Conservation (phyloP, 2,797 vertebrate species). For the Eulemur coronatus region DNA sequence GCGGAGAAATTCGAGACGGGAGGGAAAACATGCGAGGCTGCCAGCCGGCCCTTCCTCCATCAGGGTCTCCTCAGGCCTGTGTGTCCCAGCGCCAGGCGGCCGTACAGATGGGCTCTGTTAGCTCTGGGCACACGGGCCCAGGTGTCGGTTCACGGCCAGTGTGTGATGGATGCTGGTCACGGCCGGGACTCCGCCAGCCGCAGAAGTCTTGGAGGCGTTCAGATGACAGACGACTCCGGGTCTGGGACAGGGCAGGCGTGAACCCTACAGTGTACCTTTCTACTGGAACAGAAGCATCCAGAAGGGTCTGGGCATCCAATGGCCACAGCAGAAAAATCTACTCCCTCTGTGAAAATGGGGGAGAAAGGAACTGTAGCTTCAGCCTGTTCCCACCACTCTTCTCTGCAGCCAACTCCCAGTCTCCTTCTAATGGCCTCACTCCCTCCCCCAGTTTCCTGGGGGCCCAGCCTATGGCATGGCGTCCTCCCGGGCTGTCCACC, state of each 20-base stretch:
- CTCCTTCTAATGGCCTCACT: neutral
- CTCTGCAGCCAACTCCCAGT: neutral
- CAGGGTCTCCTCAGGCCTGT: neutral
- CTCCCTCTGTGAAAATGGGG: neutral
- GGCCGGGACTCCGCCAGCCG: neutral
- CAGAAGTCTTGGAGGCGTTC: neutral
- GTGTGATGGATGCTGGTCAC: neutral
- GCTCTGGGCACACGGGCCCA: neutral
- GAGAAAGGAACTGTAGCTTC: too few species aligned
- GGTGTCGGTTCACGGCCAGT: neutral
- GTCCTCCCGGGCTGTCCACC: neutral
- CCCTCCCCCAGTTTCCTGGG: neutral
- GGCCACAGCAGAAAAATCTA: neutral
- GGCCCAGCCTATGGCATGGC: neutral
- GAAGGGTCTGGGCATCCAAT: neutral
- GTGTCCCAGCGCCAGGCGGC: neutral
- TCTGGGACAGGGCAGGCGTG: neutral
- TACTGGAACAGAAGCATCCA: neutral
- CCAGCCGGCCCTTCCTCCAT: neutral
- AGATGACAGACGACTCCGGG: neutral
- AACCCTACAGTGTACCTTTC: neutral
- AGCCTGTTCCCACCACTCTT: neutral
- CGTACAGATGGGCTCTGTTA: slow-evolving; percentile 65
- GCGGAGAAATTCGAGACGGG: neutral
- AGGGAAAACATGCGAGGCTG: slow-evolving; percentile 2